Evolutionary conservation across 2,888 invertebrate genomes (phyloP).

Genomic region (Drosophila pseudotalamancana): DNA sequence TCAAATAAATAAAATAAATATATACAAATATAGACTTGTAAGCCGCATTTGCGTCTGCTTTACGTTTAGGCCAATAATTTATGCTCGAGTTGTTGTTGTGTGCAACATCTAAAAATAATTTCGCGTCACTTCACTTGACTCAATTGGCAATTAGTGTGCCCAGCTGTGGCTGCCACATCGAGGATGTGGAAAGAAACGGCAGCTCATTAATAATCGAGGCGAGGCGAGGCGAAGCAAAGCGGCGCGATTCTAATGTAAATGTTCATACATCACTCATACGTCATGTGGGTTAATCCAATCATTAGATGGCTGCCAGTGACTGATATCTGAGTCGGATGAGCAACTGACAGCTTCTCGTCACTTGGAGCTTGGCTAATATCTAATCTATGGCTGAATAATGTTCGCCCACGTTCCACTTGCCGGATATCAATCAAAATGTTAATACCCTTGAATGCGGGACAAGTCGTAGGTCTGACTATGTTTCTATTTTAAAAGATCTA

Average conservation of each 20-base stretch:
- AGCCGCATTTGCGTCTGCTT: not conserved
- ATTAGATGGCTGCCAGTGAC: constrained; percentile 39
- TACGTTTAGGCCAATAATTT: constrained; percentile 2
- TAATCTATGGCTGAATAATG: constrained; percentile 47
- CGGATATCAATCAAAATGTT: constrained; percentile 65
- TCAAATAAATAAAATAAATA: not conserved
- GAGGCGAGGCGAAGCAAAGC: constrained; percentile 5
- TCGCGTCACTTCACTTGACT: constrained; percentile 32
- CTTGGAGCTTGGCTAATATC: constrained; percentile 31
- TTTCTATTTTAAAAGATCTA: not conserved
- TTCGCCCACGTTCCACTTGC: constrained; percentile 6
- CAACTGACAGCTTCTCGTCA: constrained; percentile 46
- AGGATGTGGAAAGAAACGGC: constrained; percentile 34
- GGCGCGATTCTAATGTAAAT: constrained; percentile 40
- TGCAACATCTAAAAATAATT: constrained; percentile 14
- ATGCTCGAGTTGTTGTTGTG: constrained; percentile 14
- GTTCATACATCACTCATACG: constrained; percentile 75
- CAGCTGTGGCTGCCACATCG: constrained; percentile 35
- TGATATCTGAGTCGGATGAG: constrained; percentile 24
- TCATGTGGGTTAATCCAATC: constrained; percentile 73
- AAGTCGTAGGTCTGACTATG: not conserved
- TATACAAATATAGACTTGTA: not conserved
- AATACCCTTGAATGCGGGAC: constrained; percentile 32
- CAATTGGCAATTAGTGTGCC: constrained; percentile 67
- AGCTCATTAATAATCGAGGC: constrained; percentile 67